Evolutionary conservation across 37 sponge, comb jelly and placozoan genomes (phyloP).

Genomic region (Petrosia ficiformis): DNA sequence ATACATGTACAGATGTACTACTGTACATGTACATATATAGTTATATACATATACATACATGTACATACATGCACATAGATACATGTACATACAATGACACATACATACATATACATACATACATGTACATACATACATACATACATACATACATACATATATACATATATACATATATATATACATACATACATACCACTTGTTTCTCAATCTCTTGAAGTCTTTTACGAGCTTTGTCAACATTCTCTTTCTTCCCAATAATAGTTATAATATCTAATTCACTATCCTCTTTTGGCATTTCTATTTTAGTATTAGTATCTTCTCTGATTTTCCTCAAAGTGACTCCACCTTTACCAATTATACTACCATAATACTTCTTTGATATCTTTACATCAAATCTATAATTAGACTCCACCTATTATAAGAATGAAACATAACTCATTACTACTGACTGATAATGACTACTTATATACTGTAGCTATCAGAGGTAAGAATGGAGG

Average conservation of each 20-base stretch:
- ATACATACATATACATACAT: no score
- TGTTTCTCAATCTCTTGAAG: conserved; percentile 82
- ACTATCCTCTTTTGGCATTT: conserved; percentile 76
- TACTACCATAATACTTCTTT: conserved; percentile 84
- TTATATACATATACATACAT: not conserved
- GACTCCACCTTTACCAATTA: conserved; percentile 88
- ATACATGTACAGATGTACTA: not conserved
- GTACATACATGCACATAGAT: no score
- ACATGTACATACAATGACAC: no score
- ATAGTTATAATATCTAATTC: conserved; percentile 83
- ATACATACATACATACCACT: no score
- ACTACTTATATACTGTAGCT: not conserved
- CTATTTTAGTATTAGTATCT: conserved; percentile 81
- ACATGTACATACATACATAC: not conserved
- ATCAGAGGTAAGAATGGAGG: not conserved
- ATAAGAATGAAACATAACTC: no score
- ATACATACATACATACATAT: not conserved
- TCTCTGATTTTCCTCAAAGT: conserved; percentile 77
- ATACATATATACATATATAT: no score
- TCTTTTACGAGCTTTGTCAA: conserved; percentile 70
- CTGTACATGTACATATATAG: not conserved
- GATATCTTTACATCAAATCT: conserved; percentile 61
- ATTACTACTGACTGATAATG: not conserved
- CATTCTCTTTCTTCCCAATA: conserved; percentile 81
- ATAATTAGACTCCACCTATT: conserved; percentile 65